Percentiles rank a stretch among this genome's conserved stretches.
Evolutionary conservation across 2,113 vertebrate genomes (phyloP).

Genomic region (Megatriorchis doriae): DNA sequence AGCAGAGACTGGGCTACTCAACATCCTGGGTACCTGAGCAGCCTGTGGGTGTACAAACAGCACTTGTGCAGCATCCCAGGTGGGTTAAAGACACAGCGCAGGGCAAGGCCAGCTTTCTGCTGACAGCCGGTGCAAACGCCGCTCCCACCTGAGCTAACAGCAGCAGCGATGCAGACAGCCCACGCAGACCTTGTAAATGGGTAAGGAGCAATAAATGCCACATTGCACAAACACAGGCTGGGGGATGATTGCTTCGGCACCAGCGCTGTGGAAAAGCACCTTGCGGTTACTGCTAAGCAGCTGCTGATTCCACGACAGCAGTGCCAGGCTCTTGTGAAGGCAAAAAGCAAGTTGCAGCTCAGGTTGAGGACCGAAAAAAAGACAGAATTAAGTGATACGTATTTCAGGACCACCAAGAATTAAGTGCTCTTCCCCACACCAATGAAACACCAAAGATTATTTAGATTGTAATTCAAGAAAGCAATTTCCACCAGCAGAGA

Average conservation of each 20-base stretch:
- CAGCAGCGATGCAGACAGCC: too few relatives aligned
- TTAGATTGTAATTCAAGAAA: not conserved
- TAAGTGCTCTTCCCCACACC: not conserved
- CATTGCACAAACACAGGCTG: not conserved
- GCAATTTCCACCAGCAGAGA: not conserved
- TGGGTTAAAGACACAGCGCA: rapidly evolving
- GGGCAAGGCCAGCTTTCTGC: not conserved
- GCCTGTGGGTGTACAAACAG: too few relatives aligned
- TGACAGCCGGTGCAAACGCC: rapidly evolving
- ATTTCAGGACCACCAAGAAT: not conserved
- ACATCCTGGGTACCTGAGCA: not conserved
- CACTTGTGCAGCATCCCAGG: not conserved
- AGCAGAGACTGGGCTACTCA: not conserved
- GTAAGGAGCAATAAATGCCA: not conserved
- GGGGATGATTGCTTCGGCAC: rapidly evolving
- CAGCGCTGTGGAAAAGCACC: not conserved
- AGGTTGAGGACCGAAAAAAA: not conserved
- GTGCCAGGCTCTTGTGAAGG: not conserved
- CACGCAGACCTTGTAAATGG: rapidly evolving
- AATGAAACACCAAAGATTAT: not conserved
- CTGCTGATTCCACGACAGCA: not conserved
- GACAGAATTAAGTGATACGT: not conserved
- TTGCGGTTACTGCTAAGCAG: not conserved
- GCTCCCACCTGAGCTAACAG: not conserved
- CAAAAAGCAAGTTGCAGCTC: not conserved